Conservation (phyloP, 2,888 invertebrate species). For the Gymnosoma rotundatum region DNA sequence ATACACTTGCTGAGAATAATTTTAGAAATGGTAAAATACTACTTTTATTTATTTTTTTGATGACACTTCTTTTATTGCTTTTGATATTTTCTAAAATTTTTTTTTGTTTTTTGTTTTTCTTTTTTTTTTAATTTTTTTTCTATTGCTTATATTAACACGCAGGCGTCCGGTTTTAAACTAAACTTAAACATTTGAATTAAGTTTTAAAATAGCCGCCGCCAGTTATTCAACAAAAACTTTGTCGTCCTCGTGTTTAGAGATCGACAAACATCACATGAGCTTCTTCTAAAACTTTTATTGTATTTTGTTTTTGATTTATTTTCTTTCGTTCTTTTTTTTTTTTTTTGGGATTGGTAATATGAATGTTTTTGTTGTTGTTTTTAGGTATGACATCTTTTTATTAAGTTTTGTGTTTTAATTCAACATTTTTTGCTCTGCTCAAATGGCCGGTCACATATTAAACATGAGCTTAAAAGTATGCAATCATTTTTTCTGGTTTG, state of each 20-base stretch:
- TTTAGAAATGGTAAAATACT: too few relatives aligned
- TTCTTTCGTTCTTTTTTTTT: conserved; percentile 26
- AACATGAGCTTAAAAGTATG: conserved; percentile 18
- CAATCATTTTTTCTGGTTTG: neutral
- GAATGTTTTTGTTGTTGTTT: neutral
- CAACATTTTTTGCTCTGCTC: conserved; percentile 1
- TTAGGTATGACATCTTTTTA: conserved; percentile 33
- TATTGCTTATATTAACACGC: conserved; percentile 58
- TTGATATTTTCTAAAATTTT: neutral
- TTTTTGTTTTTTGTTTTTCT: neutral
- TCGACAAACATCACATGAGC: neutral
- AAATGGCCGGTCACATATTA: conserved; percentile 18
- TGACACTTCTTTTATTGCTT: conserved; percentile 25
- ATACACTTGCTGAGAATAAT: too few relatives aligned
- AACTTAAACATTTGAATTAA: conserved; percentile 64
- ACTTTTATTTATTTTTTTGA: neutral
- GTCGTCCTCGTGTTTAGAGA: conserved; percentile 19
- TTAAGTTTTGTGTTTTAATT: conserved; percentile 6
- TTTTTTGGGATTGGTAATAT: neutral
- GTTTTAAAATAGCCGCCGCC: conserved; percentile 33
- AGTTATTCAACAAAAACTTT: conserved; percentile 22
- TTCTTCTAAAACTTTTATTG: conserved; percentile 13
- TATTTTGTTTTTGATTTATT: conserved; percentile 40
- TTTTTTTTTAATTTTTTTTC: neutral
- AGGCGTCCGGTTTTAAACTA: conserved; percentile 66